These are phyloP conservation scores for Pitta sordida DNA, from an alignment of 2,113 vertebrate genomes.

Conservation along the genomic window DNA sequence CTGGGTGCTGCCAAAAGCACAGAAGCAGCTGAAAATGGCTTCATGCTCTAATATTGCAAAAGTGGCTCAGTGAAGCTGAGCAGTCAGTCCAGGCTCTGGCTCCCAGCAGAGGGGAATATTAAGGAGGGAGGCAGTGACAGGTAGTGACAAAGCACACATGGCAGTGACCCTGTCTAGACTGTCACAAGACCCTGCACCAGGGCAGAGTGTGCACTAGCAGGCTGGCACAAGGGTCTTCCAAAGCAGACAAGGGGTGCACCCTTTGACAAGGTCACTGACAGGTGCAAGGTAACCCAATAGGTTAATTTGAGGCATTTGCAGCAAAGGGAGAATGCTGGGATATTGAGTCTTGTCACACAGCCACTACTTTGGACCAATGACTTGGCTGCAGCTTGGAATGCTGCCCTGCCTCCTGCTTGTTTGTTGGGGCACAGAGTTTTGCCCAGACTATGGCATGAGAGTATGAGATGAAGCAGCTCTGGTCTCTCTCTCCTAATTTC, in stretches of 20 bases:
- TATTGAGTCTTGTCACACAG: not conserved
- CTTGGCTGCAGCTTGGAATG: not conserved
- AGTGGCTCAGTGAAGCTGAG: not conserved
- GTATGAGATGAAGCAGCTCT: not conserved
- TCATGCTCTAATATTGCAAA: not conserved
- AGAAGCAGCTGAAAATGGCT: not conserved
- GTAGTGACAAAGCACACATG: not conserved
- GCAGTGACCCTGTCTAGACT: not conserved
- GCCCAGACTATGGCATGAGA: not conserved
- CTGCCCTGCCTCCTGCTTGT: not conserved
- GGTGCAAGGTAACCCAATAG: not conserved
- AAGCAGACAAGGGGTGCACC: rapidly evolving
- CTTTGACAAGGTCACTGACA: not conserved
- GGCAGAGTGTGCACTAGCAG: not conserved
- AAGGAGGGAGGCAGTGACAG: not conserved
- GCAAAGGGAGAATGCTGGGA: rapidly evolving
- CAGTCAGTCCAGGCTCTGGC: not conserved
- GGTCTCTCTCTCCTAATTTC: not conserved
- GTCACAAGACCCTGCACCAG: not conserved
- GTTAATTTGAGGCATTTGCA: not conserved
- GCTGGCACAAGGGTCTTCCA: not conserved
- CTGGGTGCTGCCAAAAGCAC: not conserved
- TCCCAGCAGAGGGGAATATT: not conserved
- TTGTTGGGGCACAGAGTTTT: not conserved
- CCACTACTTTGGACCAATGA: not conserved